Conservation (phyloP, 2,888 invertebrate species). For the Hirtodrosophila cameraria region DNA sequence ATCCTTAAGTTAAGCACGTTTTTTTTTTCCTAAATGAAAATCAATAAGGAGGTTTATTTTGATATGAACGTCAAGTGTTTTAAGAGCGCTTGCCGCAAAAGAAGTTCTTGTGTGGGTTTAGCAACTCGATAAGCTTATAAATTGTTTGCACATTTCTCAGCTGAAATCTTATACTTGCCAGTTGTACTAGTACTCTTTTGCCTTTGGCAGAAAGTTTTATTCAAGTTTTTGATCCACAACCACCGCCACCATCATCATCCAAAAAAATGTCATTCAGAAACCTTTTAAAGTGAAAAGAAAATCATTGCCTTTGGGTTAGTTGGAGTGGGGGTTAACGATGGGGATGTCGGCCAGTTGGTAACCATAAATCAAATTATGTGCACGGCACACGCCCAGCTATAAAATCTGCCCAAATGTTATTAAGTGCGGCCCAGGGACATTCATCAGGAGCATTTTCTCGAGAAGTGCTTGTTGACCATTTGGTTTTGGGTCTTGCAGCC, state of each 20-base stretch:
- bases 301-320: conserved; percentile 19
- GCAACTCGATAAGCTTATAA: conserved; percentile 14
- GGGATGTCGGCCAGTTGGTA: conserved; percentile 19
- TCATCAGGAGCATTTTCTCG: conserved; percentile 48
- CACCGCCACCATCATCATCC: neutral
- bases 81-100: conserved; percentile 7
- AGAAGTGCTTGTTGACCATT: conserved; percentile 36
- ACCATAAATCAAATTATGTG: conserved; percentile 74
- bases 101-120: neutral
- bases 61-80: neutral
- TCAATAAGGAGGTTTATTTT: no score
- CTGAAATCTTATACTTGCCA: conserved; percentile 8
- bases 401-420: conserved; percentile 64
- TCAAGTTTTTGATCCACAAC: neutral
- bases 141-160: conserved; percentile 24
- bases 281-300: conserved; percentile 48
- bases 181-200: conserved; percentile 8
- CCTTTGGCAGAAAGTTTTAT: conserved; percentile 10
- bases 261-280: conserved; percentile 12
- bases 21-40: no score
- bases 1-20: no score
- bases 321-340: neutral
- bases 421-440: conserved; percentile 69
- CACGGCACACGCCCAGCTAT: conserved; percentile 40
- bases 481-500: conserved; percentile 36